These are phyloP conservation scores for Noctua janthina DNA, from an alignment of 2,888 invertebrate species.

Conservation along the genomic window DNA sequence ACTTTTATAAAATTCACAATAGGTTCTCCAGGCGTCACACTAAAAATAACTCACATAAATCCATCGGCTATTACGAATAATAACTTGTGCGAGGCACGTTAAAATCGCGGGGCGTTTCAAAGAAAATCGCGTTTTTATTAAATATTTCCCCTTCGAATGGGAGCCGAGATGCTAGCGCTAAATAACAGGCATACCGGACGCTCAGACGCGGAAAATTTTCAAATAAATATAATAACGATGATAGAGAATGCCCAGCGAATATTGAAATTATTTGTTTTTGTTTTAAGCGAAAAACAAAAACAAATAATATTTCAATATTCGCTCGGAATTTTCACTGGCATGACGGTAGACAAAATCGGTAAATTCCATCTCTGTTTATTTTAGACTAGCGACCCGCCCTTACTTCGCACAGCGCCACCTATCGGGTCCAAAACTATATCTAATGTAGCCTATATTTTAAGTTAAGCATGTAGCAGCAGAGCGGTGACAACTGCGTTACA, in stretches of 20 bases:
- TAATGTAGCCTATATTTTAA: too few relatives aligned
- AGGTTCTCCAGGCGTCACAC: slow-evolving; percentile 11
- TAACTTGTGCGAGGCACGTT: slow-evolving; percentile 67
- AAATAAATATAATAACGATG: slow-evolving; percentile 75
- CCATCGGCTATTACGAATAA: slow-evolving; percentile 64
- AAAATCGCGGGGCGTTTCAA: slow-evolving; percentile 72
- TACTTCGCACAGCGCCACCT: too few relatives aligned
- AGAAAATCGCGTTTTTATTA: slow-evolving; percentile 75
- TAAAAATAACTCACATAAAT: slow-evolving; percentile 61
- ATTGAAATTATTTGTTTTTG: slow-evolving; percentile 67
- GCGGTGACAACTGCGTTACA: too few relatives aligned
- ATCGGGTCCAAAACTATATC: too few relatives aligned
- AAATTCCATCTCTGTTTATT: slow-evolving; percentile 12
- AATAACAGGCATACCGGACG: slow-evolving; percentile 74
- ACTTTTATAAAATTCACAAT: slow-evolving; percentile 8
- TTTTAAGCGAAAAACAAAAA: slow-evolving; percentile 26
- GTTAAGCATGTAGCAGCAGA: too few relatives aligned
- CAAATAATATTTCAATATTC: slow-evolving; percentile 26
- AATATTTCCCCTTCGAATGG: slow-evolving; percentile 74
- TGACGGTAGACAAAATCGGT: slow-evolving; percentile 20
- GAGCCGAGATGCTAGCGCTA: slow-evolving; percentile 68
- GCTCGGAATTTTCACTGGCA: slow-evolving; percentile 17
- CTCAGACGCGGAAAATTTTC: slow-evolving; percentile 72
- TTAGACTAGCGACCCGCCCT: neutral
- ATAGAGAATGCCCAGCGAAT: slow-evolving; percentile 65